Evolutionary conservation across 2,888 invertebrate species (phyloP).

Genomic region (Eupeodes luniger): DNA sequence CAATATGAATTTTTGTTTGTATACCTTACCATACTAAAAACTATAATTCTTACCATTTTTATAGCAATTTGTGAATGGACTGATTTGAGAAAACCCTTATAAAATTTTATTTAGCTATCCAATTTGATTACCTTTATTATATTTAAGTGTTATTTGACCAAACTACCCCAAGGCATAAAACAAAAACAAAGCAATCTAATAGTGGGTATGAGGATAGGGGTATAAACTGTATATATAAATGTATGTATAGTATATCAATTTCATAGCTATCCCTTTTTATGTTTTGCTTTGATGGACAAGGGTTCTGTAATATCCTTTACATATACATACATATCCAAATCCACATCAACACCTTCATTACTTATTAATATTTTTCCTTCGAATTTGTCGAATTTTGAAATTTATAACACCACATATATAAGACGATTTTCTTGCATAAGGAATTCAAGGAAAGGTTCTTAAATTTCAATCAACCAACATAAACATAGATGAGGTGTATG

Average conservation of each 20-base stretch:
- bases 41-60: not conserved
- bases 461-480: slow-evolving; percentile 3
- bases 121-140: slow-evolving; percentile 14
- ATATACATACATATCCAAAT: not conserved
- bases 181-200: not conserved
- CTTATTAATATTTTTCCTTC: slow-evolving; percentile 11
- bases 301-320: slow-evolving; percentile 1
- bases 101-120: not conserved
- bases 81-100: not conserved
- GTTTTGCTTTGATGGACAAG: slow-evolving; percentile 29
- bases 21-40: not conserved
- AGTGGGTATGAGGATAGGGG: too few species aligned
- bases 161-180: not conserved
- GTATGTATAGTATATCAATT: slow-evolving; percentile 2
- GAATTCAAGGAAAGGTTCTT: not conserved
- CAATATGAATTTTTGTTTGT: not conserved
- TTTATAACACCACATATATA: slow-evolving; percentile 2
- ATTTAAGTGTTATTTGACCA: slow-evolving; percentile 28
- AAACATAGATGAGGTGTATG: too few species aligned
- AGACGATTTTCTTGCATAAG: slow-evolving; percentile 15
- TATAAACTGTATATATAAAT: not conserved
- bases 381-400: slow-evolving; percentile 14
- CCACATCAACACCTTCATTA: slow-evolving; percentile 27
- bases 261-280: slow-evolving; percentile 7
- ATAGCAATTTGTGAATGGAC: not conserved